Base-by-base conservation (phyloP, 2,797 vertebrate genomes). In the Pagetopsis macropterus region DNA sequence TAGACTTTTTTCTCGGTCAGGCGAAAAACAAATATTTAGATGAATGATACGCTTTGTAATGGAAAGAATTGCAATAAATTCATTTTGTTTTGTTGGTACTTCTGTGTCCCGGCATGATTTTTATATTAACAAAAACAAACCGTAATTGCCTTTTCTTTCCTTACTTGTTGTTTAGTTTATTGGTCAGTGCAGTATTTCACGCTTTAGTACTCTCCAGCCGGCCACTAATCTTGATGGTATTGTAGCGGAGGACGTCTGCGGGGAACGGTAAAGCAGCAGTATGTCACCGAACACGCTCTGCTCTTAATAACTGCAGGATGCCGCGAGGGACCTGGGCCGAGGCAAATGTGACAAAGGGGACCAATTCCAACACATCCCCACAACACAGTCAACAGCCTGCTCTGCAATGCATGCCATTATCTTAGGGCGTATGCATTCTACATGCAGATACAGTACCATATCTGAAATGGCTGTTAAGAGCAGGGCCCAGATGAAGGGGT, bases 391-490 rank as follows among this genome's bases (percentile, higher is more conserved):
- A 84, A 86, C 76, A 74, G 72, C 82, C 77, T 70, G 71, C 73
- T 74, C 84, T 59, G 82, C 84, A 70, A 80, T 58, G 81, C 87
- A 80, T 75, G 79, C 84, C 88, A 88, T 92, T 91, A 93, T 91
- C 88, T 88, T 64, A 23, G 66, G 49, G 56, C 33, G 8, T 58
- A 91, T 93, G 90, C 91, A 92, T 92, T 90, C 91, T 89, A 91
- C 86, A 92, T 93, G 88, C 85, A 89, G 87, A 91, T 92, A 84
- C 85, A 78, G 79, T 75, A 51, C 80, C 80, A 78, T 88, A 81
- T 89, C 69, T 82, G 76, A 87, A 88, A 91, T 87, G 89, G 85
- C 84, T 74, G 85, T 88, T 91, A 90, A 85, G 86, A 91, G 82
- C 84, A 74, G 76, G 60, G 81, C 83, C 83, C 78, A 62, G 75